phyloP scores from a whole-genome alignment of 2,797 vertebrate species.

The Argya squamiceps region DNA sequence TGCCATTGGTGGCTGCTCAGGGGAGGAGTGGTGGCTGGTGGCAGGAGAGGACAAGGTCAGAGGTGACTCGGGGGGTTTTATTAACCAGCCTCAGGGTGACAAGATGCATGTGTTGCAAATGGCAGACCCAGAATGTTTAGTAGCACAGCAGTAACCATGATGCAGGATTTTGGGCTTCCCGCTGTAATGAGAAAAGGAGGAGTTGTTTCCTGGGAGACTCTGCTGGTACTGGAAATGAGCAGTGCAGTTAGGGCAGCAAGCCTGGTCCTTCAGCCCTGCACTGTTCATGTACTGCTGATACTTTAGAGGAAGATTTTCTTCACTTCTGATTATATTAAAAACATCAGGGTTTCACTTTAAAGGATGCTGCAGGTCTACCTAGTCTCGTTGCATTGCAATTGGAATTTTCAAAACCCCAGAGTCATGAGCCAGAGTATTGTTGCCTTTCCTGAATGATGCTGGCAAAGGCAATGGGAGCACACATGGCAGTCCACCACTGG shows the following conservation, averaged over 20 bases:
- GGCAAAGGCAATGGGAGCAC: not conserved
- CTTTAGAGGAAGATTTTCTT: not conserved
- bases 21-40: not conserved
- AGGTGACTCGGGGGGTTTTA: fast-evolving
- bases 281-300: not conserved
- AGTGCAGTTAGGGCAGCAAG: not conserved
- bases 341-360: not conserved
- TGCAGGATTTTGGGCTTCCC: not conserved
- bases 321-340: not conserved
- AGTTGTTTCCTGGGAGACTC: not conserved
- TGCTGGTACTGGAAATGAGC: fast-evolving
- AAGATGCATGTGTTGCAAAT: not conserved
- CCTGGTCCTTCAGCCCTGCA: not conserved
- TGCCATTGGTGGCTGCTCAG: not conserved
- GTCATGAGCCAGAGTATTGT: fast-evolving
- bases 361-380: not conserved
- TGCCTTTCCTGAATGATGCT: not conserved
- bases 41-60: not conserved
- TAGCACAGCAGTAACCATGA: not conserved
- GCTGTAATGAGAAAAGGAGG: not conserved
- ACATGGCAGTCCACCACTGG: not conserved
- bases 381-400: not conserved
- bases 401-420: not conserved
- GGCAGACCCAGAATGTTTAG: not conserved
- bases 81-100: not conserved